Base-by-base conservation (phyloP, 2,797 vertebrate genomes). In the Aratinga solstitialis region DNA sequence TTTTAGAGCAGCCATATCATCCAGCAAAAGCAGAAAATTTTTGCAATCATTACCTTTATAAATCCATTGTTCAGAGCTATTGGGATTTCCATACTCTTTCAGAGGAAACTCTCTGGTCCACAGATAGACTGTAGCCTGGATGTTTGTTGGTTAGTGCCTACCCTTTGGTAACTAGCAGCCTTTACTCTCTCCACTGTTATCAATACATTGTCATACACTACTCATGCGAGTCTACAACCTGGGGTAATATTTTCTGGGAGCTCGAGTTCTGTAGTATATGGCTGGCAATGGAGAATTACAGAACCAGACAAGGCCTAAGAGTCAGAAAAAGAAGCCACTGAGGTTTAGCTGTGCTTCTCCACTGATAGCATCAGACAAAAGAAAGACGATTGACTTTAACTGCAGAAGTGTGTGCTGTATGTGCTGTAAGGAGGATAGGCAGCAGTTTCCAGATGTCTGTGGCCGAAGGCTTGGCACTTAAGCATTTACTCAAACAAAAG, bases 401-500 rank as follows among this genome's bases (percentile, higher is more conserved):
- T 79, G 30, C 15, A 40, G 68, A 38, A 82, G 34, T 2, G 69
- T 76, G 69, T 21, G 79, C 56, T 66, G 6, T 56, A 12, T 91
- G 38, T 77, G 74, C 48, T 69, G 47, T 22, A 4, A 89, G 87
- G 63, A 94, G 45, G 87, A 84, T 16, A 79, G 74, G 84, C 83
- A 92, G 81, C 86, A 94, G 56, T 83, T 93, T 78, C 93, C 95
- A 95, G 93, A 95, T 95, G 88, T 95, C 86, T 93, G 86, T 87
- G 92, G 78, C 95, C 89, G 80, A 86, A 96, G 95, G 93, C 95
- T 95, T 95, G 95, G 93, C 91, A 89, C 90, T 96, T 84, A 94
- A 94, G 56, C 88, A 91, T 90, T 95, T 92, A 34, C 89, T 95
- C 88, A 94, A 96, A 97, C 91, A 97, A 96, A 95, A 95, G 94